Base-by-base conservation (phyloP, 2,888 invertebrate genomes). In the Melolontha melolontha region DNA sequence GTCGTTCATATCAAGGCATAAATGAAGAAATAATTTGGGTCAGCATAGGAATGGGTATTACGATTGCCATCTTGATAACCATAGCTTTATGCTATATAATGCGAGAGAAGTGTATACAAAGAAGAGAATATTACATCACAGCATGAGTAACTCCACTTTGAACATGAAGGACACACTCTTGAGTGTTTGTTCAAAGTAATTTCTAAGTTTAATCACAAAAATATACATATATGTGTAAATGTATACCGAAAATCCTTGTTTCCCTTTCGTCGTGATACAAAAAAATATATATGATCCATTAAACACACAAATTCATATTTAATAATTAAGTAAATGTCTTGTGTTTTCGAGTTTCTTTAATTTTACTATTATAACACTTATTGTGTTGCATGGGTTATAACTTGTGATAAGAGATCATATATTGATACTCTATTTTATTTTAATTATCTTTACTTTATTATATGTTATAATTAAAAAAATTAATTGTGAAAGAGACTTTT, bases 11-110 rank as follows among this genome's bases (percentile, higher is more conserved):
- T 79, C 92, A 92, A 77, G 93, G 93, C 68, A 92, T 94, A 82
- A 94, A 94, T 83, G 93, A 94, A 81, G 93, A 93, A 83, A 93
- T 94, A 75, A 94, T 94, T 80, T 94, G 93, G 93, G 92, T 93
- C 78, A 93, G 93, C 84, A 92, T 94, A 81, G 93, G 93, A 64
- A 93, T 93, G 93, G 92, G 92, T 40, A 90, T 93, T 72, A 91
- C 92, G 67, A 94, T 94, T 75, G 91, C 91, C 6, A 86, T 94
- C 2, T 86, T 94, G 62, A 94, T 94, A 80, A 92, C 92, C 22
- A 91, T 94, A 76, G 93, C 94, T 0, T 85, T 94, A 11, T 93
- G 93, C 85, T 93, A 93, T 82, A 91, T 94, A 73, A 88, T 92
- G 72, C 87, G 90, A 67, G 93, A 94, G 84, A 94, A 93, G 80